Base-by-base conservation (phyloP, 2,113 vertebrate genomes). In the Oophaga pumilio region DNA sequence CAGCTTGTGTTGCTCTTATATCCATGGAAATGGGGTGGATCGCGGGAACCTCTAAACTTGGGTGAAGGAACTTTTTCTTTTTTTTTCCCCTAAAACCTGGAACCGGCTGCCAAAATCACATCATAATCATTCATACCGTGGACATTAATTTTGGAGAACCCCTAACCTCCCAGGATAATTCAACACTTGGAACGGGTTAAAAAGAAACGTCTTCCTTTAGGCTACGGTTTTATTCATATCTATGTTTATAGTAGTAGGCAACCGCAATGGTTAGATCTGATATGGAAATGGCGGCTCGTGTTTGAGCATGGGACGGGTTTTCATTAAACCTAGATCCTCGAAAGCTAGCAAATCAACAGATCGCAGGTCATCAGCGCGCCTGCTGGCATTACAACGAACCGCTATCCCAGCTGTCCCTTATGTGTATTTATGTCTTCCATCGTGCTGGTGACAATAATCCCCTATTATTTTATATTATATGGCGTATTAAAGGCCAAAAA, bases 11-110 rank as follows among this genome's bases (percentile, higher is more conserved):
- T 88, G 80, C 71, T 88, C 26, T 52, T 84, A 88, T 88, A 88
- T 88, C 87, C 87, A 88, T 84, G 87, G 87, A 76, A 88, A 88
- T 84, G 73, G 56, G 69, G 81, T 77, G 81, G 87, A 84, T 84
- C 59, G 33, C 73, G 18, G 43, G 13, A 76, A 73, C 20, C 71
- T 83, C 80, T 62, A 77, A 84, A 88, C 49, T 68, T 88, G 80
- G 33, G 87, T 84, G 49, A 68, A 73, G 71, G 80, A 88, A 88
- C 20, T 12, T 62, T 56, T 88, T 24, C 57, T 56, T 43, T 43
- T 43, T 43, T 43, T 43, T 43, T 43, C 33, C 33, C 33, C 64
- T 73, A 50, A 74, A 82, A 76, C 17, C 26, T 82, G 69, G 66
- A 24, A 33, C 26, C 14, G 43, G 9, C 56, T 82, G 81, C 87